Percentiles rank a stretch among this genome's conserved stretches.
These are phyloP conservation scores for Heterodera filipjevi DNA, from an alignment of 2,888 invertebrate genomes.

Conservation along the genomic window DNA sequence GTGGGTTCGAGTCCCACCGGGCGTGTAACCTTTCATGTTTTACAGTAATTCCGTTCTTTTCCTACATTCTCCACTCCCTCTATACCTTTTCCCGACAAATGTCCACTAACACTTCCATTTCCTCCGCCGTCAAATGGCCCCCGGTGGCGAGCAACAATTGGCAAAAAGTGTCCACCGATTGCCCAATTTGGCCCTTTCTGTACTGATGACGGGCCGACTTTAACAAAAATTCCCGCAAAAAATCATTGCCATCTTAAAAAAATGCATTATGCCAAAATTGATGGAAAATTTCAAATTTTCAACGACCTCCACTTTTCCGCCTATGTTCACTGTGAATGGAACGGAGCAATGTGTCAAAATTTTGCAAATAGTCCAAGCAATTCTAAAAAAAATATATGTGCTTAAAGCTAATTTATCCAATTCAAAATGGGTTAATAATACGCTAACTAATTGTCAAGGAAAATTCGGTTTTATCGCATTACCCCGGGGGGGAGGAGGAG, in stretches of 20 bases:
- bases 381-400: constrained; percentile 23
- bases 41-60: neutral
- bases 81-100: constrained; percentile 35
- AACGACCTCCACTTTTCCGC: constrained; percentile 10
- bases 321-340: constrained; percentile 29
- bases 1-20: no score
- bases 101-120: constrained; percentile 40
- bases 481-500: no score
- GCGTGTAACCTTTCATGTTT: no score
- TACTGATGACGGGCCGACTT: constrained; percentile 41
- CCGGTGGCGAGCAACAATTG: constrained; percentile 42
- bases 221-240: constrained; percentile 37
- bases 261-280: neutral
- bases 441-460: no score
- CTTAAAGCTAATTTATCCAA: neutral
- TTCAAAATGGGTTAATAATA: neutral
- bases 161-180: constrained; percentile 46
- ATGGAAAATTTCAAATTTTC: neutral
- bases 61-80: neutral
- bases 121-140: constrained; percentile 35
- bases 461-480: no score
- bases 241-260: constrained; percentile 34
- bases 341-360: constrained; percentile 33
- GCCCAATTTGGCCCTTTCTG: constrained; percentile 38
- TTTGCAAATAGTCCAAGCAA: constrained; percentile 36